Evolutionary conservation across 2,797 vertebrate species (phyloP), one percentile per base, ranked within the genome.

Genomic region (Peromyscus melanophrys): DNA sequence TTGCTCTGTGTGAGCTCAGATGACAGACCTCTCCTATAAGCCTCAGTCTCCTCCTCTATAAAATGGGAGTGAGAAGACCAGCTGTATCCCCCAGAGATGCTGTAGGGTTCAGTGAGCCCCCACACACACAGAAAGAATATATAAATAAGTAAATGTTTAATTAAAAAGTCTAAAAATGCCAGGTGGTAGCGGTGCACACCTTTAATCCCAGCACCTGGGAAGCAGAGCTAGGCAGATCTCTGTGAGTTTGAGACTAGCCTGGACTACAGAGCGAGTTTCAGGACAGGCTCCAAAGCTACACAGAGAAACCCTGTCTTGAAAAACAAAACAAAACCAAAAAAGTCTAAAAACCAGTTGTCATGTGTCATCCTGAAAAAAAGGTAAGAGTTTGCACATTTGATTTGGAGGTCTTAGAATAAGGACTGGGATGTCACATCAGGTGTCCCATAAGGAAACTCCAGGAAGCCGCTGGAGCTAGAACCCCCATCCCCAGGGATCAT

Each of bases 11-110:
- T 6, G 16, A 43, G 59, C 29, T n/a, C 1, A 4, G 43, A 29
- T 25, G 13, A 29, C 46, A 9, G 52, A 59, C 46, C 61, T 80
- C 14, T 94, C 73, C 89, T 63, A 0, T 6, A 17, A 78, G 40
- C 94, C 69, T 95, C 59, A 3, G 8, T 61, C 63, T 90, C n/a
- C 69, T 89, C 73, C 69, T 89, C 73, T 73, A 83, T 85, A 85
- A 63, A 57, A 21, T 14, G n/a, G 67, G 16, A 34, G 37, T 69
- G 16, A 46, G 21, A 61, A 59, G 23, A 40, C 27, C 29, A 19
- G 25, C 76, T 71, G 17, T 23, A 6, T 55, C 31, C 23, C 92
- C 43, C 12, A 14, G 14, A 14, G 69, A 55, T 65, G 46, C 31
- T 34, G 0, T 0, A 11, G 69, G 43, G 16, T 61, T 46, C 23